Conservation (phyloP, 35 echinoderm and acorn worm genomes). For the Heliocidaris erythrogramma region DNA sequence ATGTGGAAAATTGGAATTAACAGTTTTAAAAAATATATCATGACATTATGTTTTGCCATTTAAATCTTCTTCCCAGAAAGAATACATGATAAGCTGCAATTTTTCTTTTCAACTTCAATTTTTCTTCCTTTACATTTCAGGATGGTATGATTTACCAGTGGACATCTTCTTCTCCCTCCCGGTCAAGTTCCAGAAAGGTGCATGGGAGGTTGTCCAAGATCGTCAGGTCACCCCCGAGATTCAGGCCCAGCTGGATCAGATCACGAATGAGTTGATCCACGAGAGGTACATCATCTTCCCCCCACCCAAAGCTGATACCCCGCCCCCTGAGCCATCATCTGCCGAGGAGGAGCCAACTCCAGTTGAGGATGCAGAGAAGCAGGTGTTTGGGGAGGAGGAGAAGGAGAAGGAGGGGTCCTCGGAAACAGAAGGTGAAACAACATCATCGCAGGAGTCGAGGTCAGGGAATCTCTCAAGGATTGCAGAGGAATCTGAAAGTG, state of each 20-base stretch:
- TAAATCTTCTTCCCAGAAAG: too few relatives aligned
- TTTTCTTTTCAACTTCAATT: background rate
- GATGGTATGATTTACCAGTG: slow-evolving; percentile 83
- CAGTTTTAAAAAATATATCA: too few relatives aligned
- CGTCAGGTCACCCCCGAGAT: slow-evolving; percentile 60
- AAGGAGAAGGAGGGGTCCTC: background rate
- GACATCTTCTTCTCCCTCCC: slow-evolving; percentile 86
- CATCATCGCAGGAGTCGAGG: background rate
- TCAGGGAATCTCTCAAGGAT: slow-evolving; percentile 30
- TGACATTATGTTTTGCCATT: too few relatives aligned
- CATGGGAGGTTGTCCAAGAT: slow-evolving; percentile 83
- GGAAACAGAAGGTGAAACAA: background rate
- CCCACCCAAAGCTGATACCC: slow-evolving; percentile 56
- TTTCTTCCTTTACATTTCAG: slow-evolving; percentile 45
- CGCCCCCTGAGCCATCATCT: slow-evolving; percentile 21
- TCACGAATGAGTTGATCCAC: slow-evolving; percentile 69
- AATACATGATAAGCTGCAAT: background rate
- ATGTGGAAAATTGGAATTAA: too few relatives aligned
- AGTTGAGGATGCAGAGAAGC: slow-evolving; percentile 38
- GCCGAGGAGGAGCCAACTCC: slow-evolving; percentile 14
- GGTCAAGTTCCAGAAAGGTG: slow-evolving; percentile 87
- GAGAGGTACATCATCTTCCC: slow-evolving; percentile 87
- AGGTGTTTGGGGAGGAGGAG: slow-evolving; percentile 67
- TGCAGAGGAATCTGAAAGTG: slow-evolving; percentile 26
- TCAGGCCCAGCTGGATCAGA: slow-evolving; percentile 51